Conservation (phyloP, 2,113 vertebrate genomes). For the Varanus komodoensis region DNA sequence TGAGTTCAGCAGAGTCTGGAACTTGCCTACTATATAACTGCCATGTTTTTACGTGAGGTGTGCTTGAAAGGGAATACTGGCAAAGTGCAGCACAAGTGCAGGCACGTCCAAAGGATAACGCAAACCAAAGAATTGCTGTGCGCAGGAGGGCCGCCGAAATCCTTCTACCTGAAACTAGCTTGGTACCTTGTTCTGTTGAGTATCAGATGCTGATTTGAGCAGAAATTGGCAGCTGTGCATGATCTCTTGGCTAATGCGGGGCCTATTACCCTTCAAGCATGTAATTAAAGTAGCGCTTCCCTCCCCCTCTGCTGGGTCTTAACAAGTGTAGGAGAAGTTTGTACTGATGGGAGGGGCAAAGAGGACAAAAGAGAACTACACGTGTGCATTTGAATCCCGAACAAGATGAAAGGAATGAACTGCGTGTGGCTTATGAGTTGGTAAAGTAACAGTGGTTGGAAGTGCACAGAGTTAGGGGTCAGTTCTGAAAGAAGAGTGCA, state of each 20-base stretch:
- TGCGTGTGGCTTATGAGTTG: not conserved
- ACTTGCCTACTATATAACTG: not conserved
- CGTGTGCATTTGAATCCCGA: not conserved
- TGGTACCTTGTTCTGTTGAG: not conserved
- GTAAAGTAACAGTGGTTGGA: not conserved
- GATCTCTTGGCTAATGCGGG: not conserved
- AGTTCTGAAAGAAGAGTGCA: not conserved
- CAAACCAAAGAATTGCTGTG: conserved; percentile 10
- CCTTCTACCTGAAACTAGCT: conserved; percentile 19
- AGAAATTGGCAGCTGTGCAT: not conserved
- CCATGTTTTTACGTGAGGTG: conserved; percentile 32
- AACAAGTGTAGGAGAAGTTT: not conserved
- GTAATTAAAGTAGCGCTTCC: not conserved
- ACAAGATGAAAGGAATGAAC: not conserved
- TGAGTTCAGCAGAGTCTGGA: conserved; percentile 14
- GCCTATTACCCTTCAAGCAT: not conserved
- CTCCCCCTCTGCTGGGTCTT: rapidly evolving
- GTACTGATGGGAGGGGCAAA: not conserved
- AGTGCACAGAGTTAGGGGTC: not conserved
- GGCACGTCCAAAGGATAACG: conserved; percentile 15
- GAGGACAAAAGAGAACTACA: not conserved
- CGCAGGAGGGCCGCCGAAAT: conserved; percentile 13
- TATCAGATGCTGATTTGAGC: not conserved
- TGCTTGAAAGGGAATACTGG: conserved; percentile 31
- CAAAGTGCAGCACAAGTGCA: conserved; percentile 35